Evolutionary conservation across 2,888 invertebrate species (phyloP).

Genomic region (Melanargia galathea): DNA sequence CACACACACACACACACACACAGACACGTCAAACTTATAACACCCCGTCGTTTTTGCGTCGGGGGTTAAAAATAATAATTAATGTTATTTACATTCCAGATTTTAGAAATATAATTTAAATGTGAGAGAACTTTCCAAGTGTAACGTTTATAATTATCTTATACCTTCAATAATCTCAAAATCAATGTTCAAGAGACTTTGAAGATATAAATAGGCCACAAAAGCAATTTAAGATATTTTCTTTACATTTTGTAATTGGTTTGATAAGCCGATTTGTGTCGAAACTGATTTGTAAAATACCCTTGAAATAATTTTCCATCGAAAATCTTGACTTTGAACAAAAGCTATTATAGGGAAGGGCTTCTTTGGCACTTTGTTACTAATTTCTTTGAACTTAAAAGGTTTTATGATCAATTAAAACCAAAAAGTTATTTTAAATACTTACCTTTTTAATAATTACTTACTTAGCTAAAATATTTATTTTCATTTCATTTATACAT

Average conservation of each 20-base stretch:
- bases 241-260: conserved; percentile 28
- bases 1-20: no score
- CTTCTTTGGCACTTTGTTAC: conserved; percentile 6
- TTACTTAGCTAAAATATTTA: no score
- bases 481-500: no score
- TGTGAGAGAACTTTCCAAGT: not conserved
- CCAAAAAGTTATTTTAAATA: not conserved
- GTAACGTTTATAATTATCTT: not conserved
- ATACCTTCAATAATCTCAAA: not conserved
- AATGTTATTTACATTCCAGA: no score
- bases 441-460: no score
- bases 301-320: conserved; percentile 4
- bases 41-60: no score
- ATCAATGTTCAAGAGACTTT: not conserved
- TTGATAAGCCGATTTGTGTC: conserved; percentile 21
- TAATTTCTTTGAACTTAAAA: conserved; percentile 7
- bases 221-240: conserved; percentile 22
- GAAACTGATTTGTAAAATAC: conserved; percentile 6
- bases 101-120: not conserved
- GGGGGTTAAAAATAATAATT: no score
- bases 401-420: conserved; percentile 13
- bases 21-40: no score
- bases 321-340: conserved; percentile 13
- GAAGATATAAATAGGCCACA: conserved; percentile 4
- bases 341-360: conserved; percentile 14